phyloP scores from a whole-genome alignment of 1,140 invertebrate species.

The Ceratina calcarata region DNA sequence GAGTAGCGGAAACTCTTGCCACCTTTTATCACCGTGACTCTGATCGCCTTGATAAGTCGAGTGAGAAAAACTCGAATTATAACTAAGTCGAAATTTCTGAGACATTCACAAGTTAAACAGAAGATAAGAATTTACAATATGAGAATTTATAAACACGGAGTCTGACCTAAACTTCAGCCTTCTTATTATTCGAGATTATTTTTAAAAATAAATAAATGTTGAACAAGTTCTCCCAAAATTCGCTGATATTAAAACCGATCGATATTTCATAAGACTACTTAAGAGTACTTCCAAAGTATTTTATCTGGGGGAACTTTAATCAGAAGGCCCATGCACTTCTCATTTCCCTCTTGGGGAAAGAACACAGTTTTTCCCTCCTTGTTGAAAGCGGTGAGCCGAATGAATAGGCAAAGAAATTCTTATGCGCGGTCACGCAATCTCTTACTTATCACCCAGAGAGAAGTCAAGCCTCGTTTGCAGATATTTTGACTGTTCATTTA shows the following conservation, averaged over 20 bases:
- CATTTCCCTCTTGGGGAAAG: not conserved
- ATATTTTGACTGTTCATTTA: not conserved
- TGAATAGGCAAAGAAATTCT: not conserved
- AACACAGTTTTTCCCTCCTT: slow-evolving; percentile 7
- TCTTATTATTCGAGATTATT: no score
- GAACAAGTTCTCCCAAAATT: slow-evolving; percentile 38
- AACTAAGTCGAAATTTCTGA: not conserved
- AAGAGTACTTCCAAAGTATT: slow-evolving; percentile 42
- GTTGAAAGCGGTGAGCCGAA: not conserved
- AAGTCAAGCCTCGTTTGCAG: slow-evolving; percentile 22
- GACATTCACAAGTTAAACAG: not conserved
- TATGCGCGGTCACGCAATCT: slow-evolving; percentile 8
- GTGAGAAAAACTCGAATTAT: not conserved
- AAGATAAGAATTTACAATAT: not conserved
- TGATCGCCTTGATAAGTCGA: not conserved
- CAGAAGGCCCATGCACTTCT: slow-evolving; percentile 40
- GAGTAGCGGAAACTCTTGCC: not conserved
- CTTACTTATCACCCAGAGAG: not conserved
- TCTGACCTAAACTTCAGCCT: slow-evolving; percentile 52
- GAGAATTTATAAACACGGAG: no score
- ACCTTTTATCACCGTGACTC: no score
- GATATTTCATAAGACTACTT: slow-evolving; percentile 17
- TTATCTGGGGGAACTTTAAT: slow-evolving; percentile 12
- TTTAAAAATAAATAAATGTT: no score
- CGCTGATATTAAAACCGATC: slow-evolving; percentile 25